Conservation (phyloP, 2,888 invertebrate genomes). For the Resseliella maxima region DNA sequence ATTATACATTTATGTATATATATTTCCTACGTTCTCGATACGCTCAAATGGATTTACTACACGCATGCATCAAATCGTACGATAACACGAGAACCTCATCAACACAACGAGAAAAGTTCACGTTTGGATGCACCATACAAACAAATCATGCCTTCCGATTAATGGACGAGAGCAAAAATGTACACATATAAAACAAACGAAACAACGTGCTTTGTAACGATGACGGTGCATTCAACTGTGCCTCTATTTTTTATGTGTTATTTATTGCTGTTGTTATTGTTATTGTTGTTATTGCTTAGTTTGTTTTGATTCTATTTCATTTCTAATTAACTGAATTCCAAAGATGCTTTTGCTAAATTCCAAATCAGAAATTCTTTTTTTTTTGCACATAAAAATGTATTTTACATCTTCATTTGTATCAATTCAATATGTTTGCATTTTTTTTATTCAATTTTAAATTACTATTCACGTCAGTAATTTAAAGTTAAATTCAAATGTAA, state of each 20-base stretch:
- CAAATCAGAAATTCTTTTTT: neutral
- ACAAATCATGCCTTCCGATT: neutral
- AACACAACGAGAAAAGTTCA: neutral
- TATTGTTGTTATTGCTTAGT: neutral
- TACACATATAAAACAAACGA: neutral
- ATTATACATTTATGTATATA: no score
- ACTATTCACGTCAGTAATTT: no score
- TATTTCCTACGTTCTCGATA: neutral
- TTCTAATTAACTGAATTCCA: constrained; percentile 8
- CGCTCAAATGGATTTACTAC: constrained; percentile 7
- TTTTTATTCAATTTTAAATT: no score
- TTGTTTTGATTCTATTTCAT: constrained; percentile 40
- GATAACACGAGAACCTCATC: neutral
- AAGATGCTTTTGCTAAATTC: neutral
- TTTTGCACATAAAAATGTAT: neutral
- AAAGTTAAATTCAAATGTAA: no score
- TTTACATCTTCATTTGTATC: neutral
- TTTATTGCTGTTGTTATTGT: neutral
- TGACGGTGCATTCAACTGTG: constrained; percentile 34
- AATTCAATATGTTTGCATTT: no score
- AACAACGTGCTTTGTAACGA: constrained; percentile 39
- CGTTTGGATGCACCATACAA: neutral
- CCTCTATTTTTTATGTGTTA: neutral
- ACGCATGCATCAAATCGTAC: neutral
- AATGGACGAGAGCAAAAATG: neutral